phyloP scores from a whole-genome alignment of 2,113 vertebrate species.

The cattle (Bos taurus) region ARS-UCD2.0 NC_037329.1:34142501-34143000 shows the following conservation, averaged over 20 bases:
- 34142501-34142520: background rate
- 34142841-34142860: too few species aligned
- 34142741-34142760: background rate
- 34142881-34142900: too few species aligned
- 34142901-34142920: too few species aligned
- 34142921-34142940: too few species aligned
- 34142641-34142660: background rate
- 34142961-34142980: too few species aligned
- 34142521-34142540: background rate
- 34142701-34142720: background rate
- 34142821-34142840: too few species aligned
- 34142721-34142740: background rate
- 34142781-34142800: background rate
- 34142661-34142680: background rate
- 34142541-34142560: background rate
- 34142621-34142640: background rate
- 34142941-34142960: too few species aligned
- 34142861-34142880: too few species aligned
- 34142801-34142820: background rate
- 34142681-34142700: background rate
- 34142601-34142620: background rate
- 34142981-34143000: too few species aligned
- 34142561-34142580: background rate
- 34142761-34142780: background rate
- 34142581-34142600: background rate